Conservation (phyloP, 2,113 vertebrate species). For the Malurus cyaneus region DNA sequence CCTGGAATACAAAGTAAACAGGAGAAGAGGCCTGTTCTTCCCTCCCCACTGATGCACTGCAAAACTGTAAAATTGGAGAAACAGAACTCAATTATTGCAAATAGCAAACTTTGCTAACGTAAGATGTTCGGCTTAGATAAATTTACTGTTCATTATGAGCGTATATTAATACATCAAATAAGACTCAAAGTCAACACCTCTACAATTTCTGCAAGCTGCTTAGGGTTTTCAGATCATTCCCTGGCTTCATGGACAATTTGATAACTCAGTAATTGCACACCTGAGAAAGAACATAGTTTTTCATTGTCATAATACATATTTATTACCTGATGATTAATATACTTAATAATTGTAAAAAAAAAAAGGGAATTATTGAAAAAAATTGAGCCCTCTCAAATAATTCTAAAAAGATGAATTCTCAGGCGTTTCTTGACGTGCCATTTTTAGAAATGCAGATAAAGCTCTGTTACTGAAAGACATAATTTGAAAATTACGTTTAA, state of each 20-base stretch:
- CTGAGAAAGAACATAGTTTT: neutral
- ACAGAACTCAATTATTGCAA: neutral
- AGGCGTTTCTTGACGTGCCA: neutral
- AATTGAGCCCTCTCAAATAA: accelerated
- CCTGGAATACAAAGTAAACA: neutral
- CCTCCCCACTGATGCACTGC: neutral
- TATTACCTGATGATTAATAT: neutral
- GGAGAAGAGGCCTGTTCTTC: neutral
- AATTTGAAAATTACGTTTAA: neutral
- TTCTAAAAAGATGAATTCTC: neutral
- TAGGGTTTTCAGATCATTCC: neutral
- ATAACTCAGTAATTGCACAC: neutral
- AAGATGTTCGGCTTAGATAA: neutral
- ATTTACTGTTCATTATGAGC: neutral
- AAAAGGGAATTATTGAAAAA: neutral
- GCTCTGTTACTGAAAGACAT: neutral
- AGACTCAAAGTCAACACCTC: neutral
- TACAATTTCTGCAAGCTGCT: neutral
- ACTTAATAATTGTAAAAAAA: neutral
- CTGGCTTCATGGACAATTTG: neutral
- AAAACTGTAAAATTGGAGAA: neutral
- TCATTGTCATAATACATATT: neutral
- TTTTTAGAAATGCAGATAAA: neutral
- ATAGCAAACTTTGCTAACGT: neutral
- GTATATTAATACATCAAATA: neutral